Percentiles rank a stretch among this genome's conserved stretches.
phyloP scores from a whole-genome alignment of 2,888 invertebrate genomes.

The Ernsta delagoae region DNA sequence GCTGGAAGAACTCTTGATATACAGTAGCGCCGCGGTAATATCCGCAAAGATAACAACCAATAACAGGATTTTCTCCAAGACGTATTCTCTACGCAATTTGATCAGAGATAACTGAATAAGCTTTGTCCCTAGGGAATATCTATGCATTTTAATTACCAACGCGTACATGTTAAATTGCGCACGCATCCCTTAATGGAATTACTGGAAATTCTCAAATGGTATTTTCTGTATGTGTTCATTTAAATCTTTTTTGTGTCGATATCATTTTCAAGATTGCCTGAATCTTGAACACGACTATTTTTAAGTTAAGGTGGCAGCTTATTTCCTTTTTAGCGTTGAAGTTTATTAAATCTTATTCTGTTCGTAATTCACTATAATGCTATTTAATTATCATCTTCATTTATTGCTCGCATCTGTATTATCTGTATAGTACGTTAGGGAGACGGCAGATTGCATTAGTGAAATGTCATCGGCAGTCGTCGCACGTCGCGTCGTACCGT shows the following conservation, averaged over 20 bases:
- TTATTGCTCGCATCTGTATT: slow-evolving; percentile 16
- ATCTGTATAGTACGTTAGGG: slow-evolving; percentile 7
- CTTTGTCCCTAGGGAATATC: slow-evolving; percentile 58
- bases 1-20: slow-evolving; percentile 51
- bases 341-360: background rate
- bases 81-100: slow-evolving; percentile 60
- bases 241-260: no score
- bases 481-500: slow-evolving; percentile 54
- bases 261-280: no score
- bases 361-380: background rate
- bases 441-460: slow-evolving; percentile 44
- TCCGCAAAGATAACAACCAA: slow-evolving; percentile 55
- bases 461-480: slow-evolving; percentile 61
- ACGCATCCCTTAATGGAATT: slow-evolving; percentile 63
- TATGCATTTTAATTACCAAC: slow-evolving; percentile 75
- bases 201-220: slow-evolving; percentile 54
- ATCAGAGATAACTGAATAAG: slow-evolving; percentile 66
- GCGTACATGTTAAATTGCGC: slow-evolving; percentile 63
- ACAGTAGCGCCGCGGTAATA: slow-evolving; percentile 62
- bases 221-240: no score
- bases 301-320: no score
- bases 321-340: background rate
- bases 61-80: slow-evolving; percentile 44
- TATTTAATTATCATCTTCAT: background rate
- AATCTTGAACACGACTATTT: no score